Base-by-base conservation (phyloP, 2,797 vertebrate species). In the Chelon labrosus region DNA sequence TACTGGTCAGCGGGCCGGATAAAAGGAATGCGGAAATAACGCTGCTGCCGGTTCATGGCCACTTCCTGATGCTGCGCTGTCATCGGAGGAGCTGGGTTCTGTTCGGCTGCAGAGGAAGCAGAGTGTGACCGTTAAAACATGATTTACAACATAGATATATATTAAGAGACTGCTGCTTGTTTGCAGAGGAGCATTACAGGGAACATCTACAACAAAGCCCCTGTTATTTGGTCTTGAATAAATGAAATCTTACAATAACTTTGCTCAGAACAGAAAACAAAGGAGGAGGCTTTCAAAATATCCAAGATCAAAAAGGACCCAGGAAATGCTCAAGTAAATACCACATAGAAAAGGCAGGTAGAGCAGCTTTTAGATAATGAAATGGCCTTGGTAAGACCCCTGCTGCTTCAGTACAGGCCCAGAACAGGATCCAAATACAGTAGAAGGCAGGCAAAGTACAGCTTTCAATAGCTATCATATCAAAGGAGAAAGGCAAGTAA, bases 21-120 rank as follows among this genome's bases (percentile, higher is more conserved):
- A 91, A 99, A 99, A 2, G 98, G 98, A 68, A 99, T 99, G 44
- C 98, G 97, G 89, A 99, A 99, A 84, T 98, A 99, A 7, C 98
- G 96, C 80, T 99, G 98, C n/a, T 98, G 96, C 0, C 98, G 94
- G 90, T 96, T 99, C 88, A 97, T 95, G 65, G 96, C 93, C 5
- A 95, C 94, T 88, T 98, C 96, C 70, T 97, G 97, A 39, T 97
- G 96, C 75, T 95, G 94, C 61, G 94, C 85, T 1, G 94, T 93
- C 10, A 96, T 89, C 4, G 95, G 94, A 19, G 94, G 88, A 25
- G 96, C 78, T 0, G 94, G 95, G 77, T 99, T 99, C 93, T 99
- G 97, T 71, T 98, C 96, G 64, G 98, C 98, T 99, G 51, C 68
- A 59, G 61, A 0, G 27, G 4, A 38, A 59, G 31, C 19, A 55